Conservation (phyloP, 2,888 invertebrate species). For the Heliconius erato region DNA sequence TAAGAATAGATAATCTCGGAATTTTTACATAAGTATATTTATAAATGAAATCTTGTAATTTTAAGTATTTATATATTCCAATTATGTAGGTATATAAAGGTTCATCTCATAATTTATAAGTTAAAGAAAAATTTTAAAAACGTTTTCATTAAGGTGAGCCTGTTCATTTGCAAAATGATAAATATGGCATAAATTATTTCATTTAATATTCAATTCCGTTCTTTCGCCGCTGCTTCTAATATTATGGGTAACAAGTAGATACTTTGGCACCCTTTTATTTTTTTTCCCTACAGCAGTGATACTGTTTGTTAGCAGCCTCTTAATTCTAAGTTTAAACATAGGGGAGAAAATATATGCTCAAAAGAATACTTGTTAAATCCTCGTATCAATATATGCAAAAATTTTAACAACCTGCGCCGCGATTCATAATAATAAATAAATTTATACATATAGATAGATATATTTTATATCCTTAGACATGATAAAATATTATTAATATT, state of each 20-base stretch:
- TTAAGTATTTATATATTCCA: neutral
- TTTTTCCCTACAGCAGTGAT: constrained; percentile 70
- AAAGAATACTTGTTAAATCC: constrained; percentile 78
- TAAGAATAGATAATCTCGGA: neutral
- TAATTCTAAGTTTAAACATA: constrained; percentile 83
- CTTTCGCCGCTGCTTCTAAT: constrained; percentile 76
- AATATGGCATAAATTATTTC: constrained; percentile 87
- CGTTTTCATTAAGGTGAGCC: constrained; percentile 84
- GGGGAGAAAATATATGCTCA: constrained; percentile 73
- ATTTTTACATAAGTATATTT: neutral
- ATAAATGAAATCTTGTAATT: neutral
- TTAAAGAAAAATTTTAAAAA: constrained; percentile 65
- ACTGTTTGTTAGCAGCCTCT: constrained; percentile 81
- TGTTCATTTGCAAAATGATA: constrained; percentile 86
- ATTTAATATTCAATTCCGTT: constrained; percentile 86
- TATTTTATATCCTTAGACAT: neutral
- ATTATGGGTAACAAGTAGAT: constrained; percentile 76
- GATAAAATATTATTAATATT: constrained; percentile 35
- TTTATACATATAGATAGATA: neutral
- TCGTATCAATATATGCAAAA: constrained; percentile 50
- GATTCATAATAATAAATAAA: neutral
- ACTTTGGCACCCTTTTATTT: constrained; percentile 81
- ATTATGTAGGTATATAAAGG: neutral
- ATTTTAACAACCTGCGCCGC: neutral
- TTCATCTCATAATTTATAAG: constrained; percentile 4